phyloP scores from a whole-genome alignment of 2,113 vertebrate species.

The Hemiprocne comata region DNA sequence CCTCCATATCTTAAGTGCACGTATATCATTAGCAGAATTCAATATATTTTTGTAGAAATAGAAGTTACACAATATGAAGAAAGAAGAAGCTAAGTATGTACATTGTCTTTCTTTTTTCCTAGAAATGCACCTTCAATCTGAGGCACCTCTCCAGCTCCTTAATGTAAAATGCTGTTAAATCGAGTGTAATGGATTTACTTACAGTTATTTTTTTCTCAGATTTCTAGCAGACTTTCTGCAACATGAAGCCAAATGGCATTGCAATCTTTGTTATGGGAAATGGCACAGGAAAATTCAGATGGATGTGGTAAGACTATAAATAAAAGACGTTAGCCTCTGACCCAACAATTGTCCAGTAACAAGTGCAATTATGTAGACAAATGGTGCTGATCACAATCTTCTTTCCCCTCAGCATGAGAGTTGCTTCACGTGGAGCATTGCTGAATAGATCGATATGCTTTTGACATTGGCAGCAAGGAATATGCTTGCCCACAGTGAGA shows the following conservation, averaged over 20 bases:
- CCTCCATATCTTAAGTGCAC: neutral
- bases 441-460: neutral
- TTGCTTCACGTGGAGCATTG: neutral
- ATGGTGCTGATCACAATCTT: neutral
- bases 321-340: slow-evolving; percentile 2
- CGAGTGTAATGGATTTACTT: neutral
- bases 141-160: neutral
- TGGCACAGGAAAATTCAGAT: neutral
- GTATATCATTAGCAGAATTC: neutral
- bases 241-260: neutral
- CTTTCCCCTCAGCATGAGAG: neutral
- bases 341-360: neutral
- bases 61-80: neutral
- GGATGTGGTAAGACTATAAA: neutral
- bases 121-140: neutral
- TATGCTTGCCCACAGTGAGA: neutral
- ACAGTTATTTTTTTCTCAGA: neutral
- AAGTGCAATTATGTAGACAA: slow-evolving; percentile 32
- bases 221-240: neutral
- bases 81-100: neutral
- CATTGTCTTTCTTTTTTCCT: neutral
- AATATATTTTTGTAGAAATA: neutral
- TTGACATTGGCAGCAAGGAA: neutral
- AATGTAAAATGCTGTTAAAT: neutral
- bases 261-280: neutral